Evolutionary conservation across 2,888 invertebrate genomes (phyloP), one percentile per base, ranked within the genome.

Genomic region (Azorinus chamasolen): DNA sequence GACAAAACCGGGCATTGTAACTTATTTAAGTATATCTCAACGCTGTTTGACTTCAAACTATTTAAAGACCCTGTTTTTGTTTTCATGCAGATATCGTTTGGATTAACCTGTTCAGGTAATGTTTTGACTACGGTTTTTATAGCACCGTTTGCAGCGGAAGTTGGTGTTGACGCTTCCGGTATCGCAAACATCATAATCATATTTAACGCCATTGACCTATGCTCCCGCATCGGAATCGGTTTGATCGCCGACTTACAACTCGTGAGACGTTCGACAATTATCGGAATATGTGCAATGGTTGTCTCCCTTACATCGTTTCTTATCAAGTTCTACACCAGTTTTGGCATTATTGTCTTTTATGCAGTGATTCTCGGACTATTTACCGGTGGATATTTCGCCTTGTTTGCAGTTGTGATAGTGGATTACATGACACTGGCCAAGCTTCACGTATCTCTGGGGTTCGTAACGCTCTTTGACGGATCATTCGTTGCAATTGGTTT

Each of bases 391-490:
- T 79, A 85, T 58, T 79, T 79, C 51, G 82, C 82, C 6, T 58
- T 87, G 58, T 73, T 83, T n/a, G 74, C 84, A 6, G 77, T 84
- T 6, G 65, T 84, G 14, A 69, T 85, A 14, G 83, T 83, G 10
- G 85, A 86, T 27, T 82, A 85, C 20, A 66, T 84, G 14, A 85
- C 84, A 1, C 41, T 86, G 20, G 75, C 64, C 2, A 71, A 79
- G 46, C 77, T 87, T 22, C 68, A 84, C 2, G 63, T 68, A n/a
- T 70, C 78, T 6, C 54, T 86, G n/a, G 84, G 83, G 0, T 68
- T 87, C n/a, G 66, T 73, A 0, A 66, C 83, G 16, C 48, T 84
- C 18, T 54, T 82, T 18, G 82, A 79, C 53, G 81, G 85, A 1
- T 43, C 73, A 8, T 64, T 65, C n/a, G 63, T 83, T 0, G 78